phyloP scores from a whole-genome alignment of 2,113 vertebrate species.

The Trochalopteron elliotii region DNA sequence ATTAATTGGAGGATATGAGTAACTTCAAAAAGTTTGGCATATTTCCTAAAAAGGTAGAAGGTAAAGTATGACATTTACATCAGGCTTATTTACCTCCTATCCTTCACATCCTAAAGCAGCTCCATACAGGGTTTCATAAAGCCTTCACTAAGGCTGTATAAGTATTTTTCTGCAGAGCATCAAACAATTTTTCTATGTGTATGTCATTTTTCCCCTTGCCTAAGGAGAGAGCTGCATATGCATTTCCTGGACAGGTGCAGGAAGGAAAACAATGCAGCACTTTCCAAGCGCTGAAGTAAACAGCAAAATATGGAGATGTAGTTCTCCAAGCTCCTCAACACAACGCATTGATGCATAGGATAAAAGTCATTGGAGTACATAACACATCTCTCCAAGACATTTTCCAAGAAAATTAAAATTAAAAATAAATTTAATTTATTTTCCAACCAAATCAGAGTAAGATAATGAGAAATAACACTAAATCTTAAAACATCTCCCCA shows the following conservation, averaged over 20 bases:
- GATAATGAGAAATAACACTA: background rate
- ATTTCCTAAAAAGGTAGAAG: background rate
- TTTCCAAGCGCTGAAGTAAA: background rate
- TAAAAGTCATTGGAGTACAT: background rate
- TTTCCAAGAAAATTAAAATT: too few species aligned
- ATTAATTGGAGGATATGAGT: background rate
- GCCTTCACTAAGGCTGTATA: background rate
- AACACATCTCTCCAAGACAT: background rate
- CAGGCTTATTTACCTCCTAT: background rate
- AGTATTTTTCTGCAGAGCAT: background rate
- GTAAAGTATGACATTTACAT: background rate
- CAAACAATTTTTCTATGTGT: background rate
- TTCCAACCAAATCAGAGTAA: background rate
- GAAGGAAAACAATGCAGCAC: background rate
- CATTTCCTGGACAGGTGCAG: background rate
- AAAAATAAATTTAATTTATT: background rate
- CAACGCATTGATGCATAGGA: background rate
- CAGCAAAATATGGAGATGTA: background rate
- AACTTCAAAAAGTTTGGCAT: background rate
- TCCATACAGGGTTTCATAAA: background rate
- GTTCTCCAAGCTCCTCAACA: background rate
- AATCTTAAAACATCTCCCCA: background rate
- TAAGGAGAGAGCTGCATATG: background rate
- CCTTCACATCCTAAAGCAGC: background rate
- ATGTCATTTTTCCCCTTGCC: background rate